Percentiles rank a stretch among this genome's conserved stretches.
These are phyloP conservation scores for Oreonectes daqikongensis DNA, from an alignment of 2,797 vertebrate species.

Conservation along the genomic window DNA sequence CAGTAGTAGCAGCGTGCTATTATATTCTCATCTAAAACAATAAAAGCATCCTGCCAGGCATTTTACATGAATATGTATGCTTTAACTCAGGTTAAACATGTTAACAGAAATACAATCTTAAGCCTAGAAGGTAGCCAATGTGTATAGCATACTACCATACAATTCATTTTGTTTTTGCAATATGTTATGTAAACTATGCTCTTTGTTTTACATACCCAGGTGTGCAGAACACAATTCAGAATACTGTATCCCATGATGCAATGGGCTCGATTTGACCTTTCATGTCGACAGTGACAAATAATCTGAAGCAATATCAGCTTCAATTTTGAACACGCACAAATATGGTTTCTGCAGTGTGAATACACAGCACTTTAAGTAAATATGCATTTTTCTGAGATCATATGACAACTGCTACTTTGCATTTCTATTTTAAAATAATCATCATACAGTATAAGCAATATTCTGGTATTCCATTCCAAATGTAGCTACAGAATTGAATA, in stretches of 20 bases:
- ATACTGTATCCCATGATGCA: constrained; percentile 7
- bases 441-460: neutral
- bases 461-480: neutral
- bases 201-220: neutral
- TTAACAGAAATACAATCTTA: neutral
- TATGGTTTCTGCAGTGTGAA: no score
- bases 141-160: neutral
- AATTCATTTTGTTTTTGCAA: neutral
- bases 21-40: neutral
- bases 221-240: neutral
- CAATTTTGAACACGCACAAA: neutral
- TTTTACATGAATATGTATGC: neutral
- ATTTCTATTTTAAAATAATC: neutral
- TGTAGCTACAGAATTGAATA: neutral
- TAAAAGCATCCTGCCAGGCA: neutral
- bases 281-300: neutral
- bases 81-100: neutral
- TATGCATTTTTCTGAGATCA: no score
- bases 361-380: no score
- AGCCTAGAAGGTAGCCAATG: neutral
- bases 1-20: neutral
- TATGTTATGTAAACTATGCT: neutral
- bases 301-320: neutral
- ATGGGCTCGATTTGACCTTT: neutral
- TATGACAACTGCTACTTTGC: neutral